Conservation (phyloP, 2,888 invertebrate genomes). For the Boloria selene region DNA sequence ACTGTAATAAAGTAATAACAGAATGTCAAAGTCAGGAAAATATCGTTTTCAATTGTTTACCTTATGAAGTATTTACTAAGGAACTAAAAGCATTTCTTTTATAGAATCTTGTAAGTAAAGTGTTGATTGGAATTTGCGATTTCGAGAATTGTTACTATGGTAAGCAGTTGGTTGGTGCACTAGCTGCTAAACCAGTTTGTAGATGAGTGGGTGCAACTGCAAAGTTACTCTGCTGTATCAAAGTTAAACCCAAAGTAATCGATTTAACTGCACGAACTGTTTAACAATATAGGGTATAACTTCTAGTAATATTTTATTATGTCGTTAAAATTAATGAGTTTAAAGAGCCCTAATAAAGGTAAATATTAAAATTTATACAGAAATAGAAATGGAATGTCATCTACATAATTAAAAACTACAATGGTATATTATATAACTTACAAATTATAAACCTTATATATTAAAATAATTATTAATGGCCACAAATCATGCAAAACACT, state of each 20-base stretch:
- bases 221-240: conserved; percentile 55
- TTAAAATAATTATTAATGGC: not conserved
- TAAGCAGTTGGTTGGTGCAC: conserved; percentile 43
- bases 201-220: conserved; percentile 54
- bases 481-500: conserved; percentile 20
- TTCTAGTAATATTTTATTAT: too few relatives aligned
- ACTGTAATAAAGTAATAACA: too few relatives aligned
- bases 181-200: conserved; percentile 60
- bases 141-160: conserved; percentile 55
- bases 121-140: conserved; percentile 62
- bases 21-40: too few relatives aligned
- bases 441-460: not conserved
- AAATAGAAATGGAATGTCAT: too few relatives aligned
- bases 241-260: conserved; percentile 49
- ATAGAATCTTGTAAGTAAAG: conserved; percentile 40
- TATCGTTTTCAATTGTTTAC: not conserved
- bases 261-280: conserved; percentile 1
- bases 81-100: conserved; percentile 11
- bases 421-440: too few relatives aligned
- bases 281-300: too few relatives aligned
- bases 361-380: too few relatives aligned
- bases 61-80: too few relatives aligned
- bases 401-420: too few relatives aligned
- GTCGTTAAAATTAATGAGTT: too few relatives aligned
- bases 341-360: too few relatives aligned